phyloP scores from a whole-genome alignment of 2,797 vertebrate species.

The Ctenopoma kingsleyae region DNA sequence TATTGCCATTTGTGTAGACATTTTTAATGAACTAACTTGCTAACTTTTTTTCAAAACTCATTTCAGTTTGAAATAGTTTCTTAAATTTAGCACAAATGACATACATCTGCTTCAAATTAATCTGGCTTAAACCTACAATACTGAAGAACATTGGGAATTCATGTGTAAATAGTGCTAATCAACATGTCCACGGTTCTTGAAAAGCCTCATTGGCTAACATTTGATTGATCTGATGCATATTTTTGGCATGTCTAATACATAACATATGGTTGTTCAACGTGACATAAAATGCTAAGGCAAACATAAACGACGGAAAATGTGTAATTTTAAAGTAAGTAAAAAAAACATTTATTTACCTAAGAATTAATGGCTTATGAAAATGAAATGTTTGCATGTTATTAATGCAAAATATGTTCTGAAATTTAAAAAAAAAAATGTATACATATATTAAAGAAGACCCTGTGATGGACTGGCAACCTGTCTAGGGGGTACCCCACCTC shows the following conservation, averaged over 20 bases:
- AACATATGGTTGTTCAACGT: constrained; percentile 25
- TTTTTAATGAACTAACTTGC: constrained; percentile 60
- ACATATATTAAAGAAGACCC: not conserved
- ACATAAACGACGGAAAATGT: not conserved
- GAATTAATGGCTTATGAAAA: not conserved
- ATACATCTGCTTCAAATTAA: constrained; percentile 67
- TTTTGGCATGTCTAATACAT: constrained; percentile 17
- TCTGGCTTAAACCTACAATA: constrained; percentile 21
- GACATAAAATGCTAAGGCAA: constrained; percentile 3
- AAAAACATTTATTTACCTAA: not conserved
- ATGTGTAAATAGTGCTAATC: constrained; percentile 38
- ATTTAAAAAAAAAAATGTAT: constrained; percentile 4
- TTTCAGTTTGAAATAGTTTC: constrained; percentile 59
- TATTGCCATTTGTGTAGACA: constrained; percentile 59
- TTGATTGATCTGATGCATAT: constrained; percentile 17
- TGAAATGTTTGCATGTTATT: not conserved
- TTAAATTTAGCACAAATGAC: constrained; percentile 38
- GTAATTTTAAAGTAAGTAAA: not conserved
- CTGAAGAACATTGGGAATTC: constrained; percentile 21
- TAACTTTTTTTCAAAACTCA: constrained; percentile 42
- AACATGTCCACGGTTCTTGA: constrained; percentile 10
- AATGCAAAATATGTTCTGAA: not conserved
- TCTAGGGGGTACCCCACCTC: too few relatives aligned
- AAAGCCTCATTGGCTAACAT: constrained; percentile 16
- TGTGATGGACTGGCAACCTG: too few relatives aligned